Evolutionary conservation across 2,113 vertebrate species (phyloP).

Genomic region (Shinisaurus crocodilurus): DNA sequence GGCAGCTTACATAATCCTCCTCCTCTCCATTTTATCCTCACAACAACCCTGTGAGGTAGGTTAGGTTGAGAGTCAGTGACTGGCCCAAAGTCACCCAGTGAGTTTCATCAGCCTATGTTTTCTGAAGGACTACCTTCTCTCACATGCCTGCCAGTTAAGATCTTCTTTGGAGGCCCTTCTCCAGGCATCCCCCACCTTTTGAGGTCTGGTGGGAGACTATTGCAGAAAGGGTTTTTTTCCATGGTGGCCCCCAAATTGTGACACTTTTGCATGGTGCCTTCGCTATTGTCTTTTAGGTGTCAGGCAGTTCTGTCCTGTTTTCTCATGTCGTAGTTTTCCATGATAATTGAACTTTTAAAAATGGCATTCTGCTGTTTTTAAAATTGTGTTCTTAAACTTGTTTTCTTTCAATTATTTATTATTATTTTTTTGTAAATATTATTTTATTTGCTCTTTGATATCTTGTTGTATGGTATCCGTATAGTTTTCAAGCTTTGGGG

Average conservation of each 20-base stretch:
- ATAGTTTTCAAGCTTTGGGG: too few species aligned
- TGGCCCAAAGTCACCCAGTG: too few species aligned
- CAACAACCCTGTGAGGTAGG: too few species aligned
- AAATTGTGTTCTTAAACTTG: not conserved
- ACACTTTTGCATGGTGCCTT: not conserved
- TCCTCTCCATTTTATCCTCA: too few species aligned
- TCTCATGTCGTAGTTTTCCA: not conserved
- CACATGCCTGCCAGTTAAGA: not conserved
- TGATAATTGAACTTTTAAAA: not conserved
- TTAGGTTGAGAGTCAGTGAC: too few species aligned
- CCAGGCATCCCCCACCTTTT: not conserved
- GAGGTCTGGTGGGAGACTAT: not conserved
- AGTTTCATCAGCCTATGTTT: too few species aligned
- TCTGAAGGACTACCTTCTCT: too few species aligned
- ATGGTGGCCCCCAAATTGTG: not conserved
- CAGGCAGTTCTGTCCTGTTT: not conserved
- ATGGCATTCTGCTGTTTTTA: not conserved
- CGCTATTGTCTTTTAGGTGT: not conserved
- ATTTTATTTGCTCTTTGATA: too few species aligned
- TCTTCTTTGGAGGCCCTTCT: not conserved
- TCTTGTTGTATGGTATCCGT: too few species aligned
- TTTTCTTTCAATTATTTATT: too few species aligned
- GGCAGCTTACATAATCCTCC: too few species aligned
- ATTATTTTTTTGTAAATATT: too few species aligned
- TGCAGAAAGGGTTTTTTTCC: not conserved